A percentile compares a stretch with the other conserved stretches of the same genome.
phyloP scores from a whole-genome alignment of 2,797 vertebrate species.

The Selene dorsalis region DNA sequence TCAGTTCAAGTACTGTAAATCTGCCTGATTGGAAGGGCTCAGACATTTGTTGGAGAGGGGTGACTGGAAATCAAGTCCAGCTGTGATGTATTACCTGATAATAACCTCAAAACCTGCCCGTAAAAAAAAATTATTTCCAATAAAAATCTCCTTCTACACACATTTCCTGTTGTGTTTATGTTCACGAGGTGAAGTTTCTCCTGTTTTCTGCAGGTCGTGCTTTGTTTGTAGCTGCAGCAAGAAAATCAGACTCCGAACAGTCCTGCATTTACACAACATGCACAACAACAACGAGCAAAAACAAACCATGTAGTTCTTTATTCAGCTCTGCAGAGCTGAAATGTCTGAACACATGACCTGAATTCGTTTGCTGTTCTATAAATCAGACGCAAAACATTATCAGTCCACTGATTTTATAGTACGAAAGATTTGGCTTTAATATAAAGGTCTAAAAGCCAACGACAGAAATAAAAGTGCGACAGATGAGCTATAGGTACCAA shows the following conservation, averaged over 20 bases:
- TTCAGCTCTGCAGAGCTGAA: no score
- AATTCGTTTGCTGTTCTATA: no score
- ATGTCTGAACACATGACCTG: no score
- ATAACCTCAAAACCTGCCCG: constrained; percentile 23
- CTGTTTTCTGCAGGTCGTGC: no score
- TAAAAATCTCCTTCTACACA: neutral
- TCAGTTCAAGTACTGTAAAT: constrained; percentile 73
- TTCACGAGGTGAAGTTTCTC: neutral
- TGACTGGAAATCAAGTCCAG: constrained; percentile 44
- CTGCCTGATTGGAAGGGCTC: constrained; percentile 70
- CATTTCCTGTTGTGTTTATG: neutral
- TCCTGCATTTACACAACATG: no score
- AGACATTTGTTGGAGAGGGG: constrained; percentile 47
- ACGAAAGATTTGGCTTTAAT: neutral
- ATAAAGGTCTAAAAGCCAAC: neutral
- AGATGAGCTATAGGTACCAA: neutral
- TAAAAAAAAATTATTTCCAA: neutral
- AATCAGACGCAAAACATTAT: no score
- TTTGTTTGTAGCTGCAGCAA: no score
- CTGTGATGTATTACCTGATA: constrained; percentile 60
- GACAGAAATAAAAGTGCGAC: neutral
- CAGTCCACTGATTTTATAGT: neutral
- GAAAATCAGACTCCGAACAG: no score
- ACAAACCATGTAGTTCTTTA: no score
- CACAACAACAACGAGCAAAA: no score